Conservation (phyloP, 2,888 invertebrate species). For the Synergus umbraculus region DNA sequence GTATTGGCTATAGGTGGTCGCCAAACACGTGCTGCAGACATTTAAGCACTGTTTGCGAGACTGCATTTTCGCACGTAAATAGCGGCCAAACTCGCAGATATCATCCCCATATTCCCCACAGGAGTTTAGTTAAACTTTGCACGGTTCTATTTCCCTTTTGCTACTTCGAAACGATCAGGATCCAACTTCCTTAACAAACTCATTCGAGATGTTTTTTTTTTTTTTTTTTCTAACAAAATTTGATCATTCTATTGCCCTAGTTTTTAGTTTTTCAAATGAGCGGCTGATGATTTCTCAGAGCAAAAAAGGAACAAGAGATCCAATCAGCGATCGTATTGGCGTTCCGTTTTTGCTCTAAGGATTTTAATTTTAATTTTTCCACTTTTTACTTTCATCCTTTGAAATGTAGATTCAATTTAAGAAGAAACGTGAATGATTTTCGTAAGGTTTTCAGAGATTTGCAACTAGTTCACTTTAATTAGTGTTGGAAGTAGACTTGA, state of each 20-base stretch:
- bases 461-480: not conserved
- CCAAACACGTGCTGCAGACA: not conserved
- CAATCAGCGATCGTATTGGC: too few species aligned
- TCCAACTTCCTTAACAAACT: not conserved
- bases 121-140: slow-evolving; percentile 6
- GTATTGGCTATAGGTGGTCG: not conserved
- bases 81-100: not conserved
- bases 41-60: not conserved
- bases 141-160: not conserved
- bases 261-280: too few species aligned
- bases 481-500: not conserved
- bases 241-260: not conserved
- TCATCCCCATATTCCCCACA: not conserved
- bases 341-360: too few species aligned
- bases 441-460: not conserved
- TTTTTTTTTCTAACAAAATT: not conserved
- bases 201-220: not conserved
- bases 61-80: not conserved
- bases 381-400: too few species aligned
- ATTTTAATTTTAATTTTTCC: too few species aligned
- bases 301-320: too few species aligned
- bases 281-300: too few species aligned
- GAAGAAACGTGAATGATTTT: not conserved
- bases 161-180: not conserved
- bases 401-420: too few species aligned